Evolutionary conservation across 2,888 invertebrate genomes (phyloP), one percentile per base, ranked within the genome.

Genomic region (Acanthosepion pharaonis): DNA sequence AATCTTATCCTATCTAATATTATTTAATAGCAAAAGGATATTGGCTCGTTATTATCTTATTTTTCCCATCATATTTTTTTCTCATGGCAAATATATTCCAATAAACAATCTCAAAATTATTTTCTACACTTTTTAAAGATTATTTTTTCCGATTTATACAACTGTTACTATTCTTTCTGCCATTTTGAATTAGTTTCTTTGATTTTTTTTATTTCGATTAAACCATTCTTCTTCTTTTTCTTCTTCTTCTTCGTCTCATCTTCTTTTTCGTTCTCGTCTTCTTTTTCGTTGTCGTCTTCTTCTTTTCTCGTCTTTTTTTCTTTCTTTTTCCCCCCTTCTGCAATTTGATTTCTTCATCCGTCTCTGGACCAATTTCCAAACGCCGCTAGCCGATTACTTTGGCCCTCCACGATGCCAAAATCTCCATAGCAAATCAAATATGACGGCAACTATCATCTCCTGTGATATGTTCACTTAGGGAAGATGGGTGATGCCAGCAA

Each of bases 391-490:
- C 78, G 78, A n/a, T 78, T 78, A 78, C 78, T 78, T 33, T 78
- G 78, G 33, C 78, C 78, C n/a, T n/a, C 15, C 78, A n/a, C n/a
- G n/a, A n/a, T 78, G 78, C 78, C 78, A 78, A 78, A 33, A 78
- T 78, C 78, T 78, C 78, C 78, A 78, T 78, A 78, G n/a, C 78
- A 78, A 78, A 78, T 78, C 78, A 78, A 78, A 78, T 78, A 78
- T 78, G 78, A 78, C 78, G n/a, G n/a, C 78, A 78, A 33, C 78
- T 33, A 78, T 78, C 78, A 78, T 33, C 78, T 78, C 78, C 78
- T 78, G 78, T 78, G 78, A 78, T 78, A 78, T 78, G 78, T 78
- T 78, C 78, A 33, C 78, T 78, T 78, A 78, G n/a, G 78, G 64
- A 64, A 64, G 25, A 64, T 64, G 64, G 64, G 64, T 64, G 64